phyloP scores from a whole-genome alignment of 2,797 vertebrate species.

The Crotalus adamanteus region DNA sequence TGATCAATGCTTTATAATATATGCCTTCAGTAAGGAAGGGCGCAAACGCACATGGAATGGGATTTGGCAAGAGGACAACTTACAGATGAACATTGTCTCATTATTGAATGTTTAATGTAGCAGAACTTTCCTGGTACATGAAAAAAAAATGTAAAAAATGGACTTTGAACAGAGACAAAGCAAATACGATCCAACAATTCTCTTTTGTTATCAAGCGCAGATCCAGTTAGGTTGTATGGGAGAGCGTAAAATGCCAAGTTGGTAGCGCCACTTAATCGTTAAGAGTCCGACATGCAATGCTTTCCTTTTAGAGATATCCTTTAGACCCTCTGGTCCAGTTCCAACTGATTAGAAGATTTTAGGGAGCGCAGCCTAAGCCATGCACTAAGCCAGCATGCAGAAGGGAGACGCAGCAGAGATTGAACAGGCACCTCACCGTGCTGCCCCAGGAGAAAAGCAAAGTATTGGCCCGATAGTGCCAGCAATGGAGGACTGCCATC shows the following conservation, averaged over 20 bases:
- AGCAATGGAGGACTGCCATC: constrained; percentile 91
- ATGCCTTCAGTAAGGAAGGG: not conserved
- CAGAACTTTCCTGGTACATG: not conserved
- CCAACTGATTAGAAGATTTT: not conserved
- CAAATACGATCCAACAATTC: not conserved
- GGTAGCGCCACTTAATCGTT: not conserved
- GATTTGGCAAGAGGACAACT: not conserved
- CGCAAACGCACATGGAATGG: not conserved
- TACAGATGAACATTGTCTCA: not conserved
- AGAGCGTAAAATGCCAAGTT: not conserved
- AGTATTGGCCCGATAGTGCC: constrained; percentile 91
- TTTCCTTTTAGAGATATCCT: no score
- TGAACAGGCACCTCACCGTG: constrained; percentile 84
- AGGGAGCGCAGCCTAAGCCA: not conserved
- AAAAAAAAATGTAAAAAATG: not conserved
- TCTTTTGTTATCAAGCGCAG: not conserved
- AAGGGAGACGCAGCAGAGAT: constrained; percentile 27
- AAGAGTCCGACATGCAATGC: not conserved
- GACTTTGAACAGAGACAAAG: not conserved
- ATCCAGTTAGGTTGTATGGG: not conserved
- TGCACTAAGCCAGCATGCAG: constrained; percentile 56
- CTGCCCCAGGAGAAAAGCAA: constrained; percentile 90
- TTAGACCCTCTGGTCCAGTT: not conserved
- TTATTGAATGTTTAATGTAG: not conserved
- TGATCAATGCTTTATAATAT: not conserved